Percentiles rank a stretch among this genome's conserved stretches.
phyloP scores from a whole-genome alignment of 2,888 invertebrate genomes.

The Synanthedon tipuliformis region DNA sequence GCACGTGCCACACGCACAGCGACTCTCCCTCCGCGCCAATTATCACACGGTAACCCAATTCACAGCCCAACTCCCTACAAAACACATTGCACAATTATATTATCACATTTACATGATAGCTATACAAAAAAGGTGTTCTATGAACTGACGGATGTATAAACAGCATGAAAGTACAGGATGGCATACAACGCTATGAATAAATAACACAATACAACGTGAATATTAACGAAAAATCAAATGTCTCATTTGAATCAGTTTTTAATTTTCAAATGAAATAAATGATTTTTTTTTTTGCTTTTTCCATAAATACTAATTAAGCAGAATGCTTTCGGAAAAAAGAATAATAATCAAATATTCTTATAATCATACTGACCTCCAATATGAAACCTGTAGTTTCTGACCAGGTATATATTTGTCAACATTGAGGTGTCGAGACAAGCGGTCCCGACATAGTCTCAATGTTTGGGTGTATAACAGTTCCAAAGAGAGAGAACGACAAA shows the following conservation, averaged over 20 bases:
- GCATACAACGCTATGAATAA: too few relatives aligned
- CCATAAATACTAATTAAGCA: background rate
- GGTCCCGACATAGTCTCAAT: conserved; percentile 85
- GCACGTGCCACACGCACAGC: conserved; percentile 72
- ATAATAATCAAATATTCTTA: background rate
- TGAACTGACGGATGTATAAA: too few relatives aligned
- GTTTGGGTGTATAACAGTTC: conserved; percentile 92
- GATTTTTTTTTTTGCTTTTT: background rate
- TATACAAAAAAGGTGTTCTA: too few relatives aligned
- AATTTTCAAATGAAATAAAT: background rate
- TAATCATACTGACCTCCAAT: conserved; percentile 80
- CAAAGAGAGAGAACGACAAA: conserved; percentile 94
- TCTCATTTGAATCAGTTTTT: too few relatives aligned
- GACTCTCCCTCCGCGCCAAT: conserved; percentile 82
- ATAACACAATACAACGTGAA: too few relatives aligned
- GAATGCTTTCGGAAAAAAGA: too few relatives aligned
- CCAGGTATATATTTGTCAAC: conserved; percentile 93
- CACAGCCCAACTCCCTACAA: conserved; percentile 79
- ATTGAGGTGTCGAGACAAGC: conserved; percentile 88
- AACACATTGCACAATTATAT: too few relatives aligned
- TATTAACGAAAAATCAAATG: too few relatives aligned
- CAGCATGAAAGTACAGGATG: too few relatives aligned
- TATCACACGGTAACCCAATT: conserved; percentile 88
- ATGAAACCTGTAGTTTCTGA: conserved; percentile 89
- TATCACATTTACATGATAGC: too few relatives aligned